A percentile compares a stretch with the other conserved stretches of the same genome.
Evolutionary conservation across 2,888 invertebrate species (phyloP).

Genomic region (Caenorhabditis macrosperma): DNA sequence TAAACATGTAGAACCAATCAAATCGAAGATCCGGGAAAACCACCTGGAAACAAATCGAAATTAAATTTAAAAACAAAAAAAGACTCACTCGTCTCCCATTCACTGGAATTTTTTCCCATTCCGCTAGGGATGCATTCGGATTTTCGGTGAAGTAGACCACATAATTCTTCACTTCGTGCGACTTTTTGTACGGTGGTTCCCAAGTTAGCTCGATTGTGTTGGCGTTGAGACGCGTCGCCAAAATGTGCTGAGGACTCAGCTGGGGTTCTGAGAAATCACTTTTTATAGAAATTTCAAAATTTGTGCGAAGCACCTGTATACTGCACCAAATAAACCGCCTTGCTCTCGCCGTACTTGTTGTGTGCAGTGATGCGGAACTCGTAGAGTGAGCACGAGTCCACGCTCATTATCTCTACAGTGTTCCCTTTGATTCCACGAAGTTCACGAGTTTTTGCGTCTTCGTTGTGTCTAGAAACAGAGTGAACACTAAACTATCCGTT

Average conservation of each 20-base stretch:
- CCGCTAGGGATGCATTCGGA: conserved; percentile 73
- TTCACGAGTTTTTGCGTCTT: conserved; percentile 71
- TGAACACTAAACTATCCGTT: too few relatives aligned
- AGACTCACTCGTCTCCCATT: conserved; percentile 68
- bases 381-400: conserved; percentile 78
- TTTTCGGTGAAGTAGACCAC: conserved; percentile 80
- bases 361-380: conserved; percentile 79
- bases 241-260: conserved; percentile 78
- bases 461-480: conserved; percentile 64
- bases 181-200: conserved; percentile 79
- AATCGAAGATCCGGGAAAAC: conserved; percentile 79
- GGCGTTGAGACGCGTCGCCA: conserved; percentile 75
- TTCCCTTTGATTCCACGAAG: conserved; percentile 72
- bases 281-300: not conserved
- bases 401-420: conserved; percentile 78
- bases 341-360: conserved; percentile 78
- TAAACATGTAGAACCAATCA: conserved; percentile 79
- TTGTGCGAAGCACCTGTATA: conserved; percentile 71
- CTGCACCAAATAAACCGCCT: conserved; percentile 78
- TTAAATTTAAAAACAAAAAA: not conserved
- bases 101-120: conserved; percentile 79
- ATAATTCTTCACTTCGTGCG: conserved; percentile 78
- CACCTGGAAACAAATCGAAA: conserved; percentile 59
- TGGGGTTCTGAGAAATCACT: conserved; percentile 74
- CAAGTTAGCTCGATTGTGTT: conserved; percentile 78